A percentile compares a stretch with the other conserved stretches of the same genome.
These are phyloP conservation scores for Brachionus asplanchnoidis DNA, from an alignment of 1,140 invertebrate genomes.

Conservation along the genomic window DNA sequence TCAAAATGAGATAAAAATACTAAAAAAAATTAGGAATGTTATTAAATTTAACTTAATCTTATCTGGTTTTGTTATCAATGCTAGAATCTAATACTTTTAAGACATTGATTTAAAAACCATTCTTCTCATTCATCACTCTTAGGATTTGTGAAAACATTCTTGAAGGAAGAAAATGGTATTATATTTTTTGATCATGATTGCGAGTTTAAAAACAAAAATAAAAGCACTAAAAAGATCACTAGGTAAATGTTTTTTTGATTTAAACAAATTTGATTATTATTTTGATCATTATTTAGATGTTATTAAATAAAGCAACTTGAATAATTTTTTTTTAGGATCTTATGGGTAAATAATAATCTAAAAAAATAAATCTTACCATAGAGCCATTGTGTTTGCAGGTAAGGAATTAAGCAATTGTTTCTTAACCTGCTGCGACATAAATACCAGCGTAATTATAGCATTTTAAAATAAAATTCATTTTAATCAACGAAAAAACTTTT, in stretches of 20 bases:
- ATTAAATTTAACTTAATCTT: not conserved
- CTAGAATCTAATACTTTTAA: not conserved
- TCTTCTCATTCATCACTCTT: not conserved
- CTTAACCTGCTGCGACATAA: not conserved
- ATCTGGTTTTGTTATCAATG: not conserved
- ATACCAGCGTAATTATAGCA: not conserved
- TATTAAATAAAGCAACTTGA: not conserved
- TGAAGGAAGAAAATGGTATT: not conserved
- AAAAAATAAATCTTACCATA: not conserved
- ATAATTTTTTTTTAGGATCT: not conserved
- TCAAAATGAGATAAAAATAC: not conserved
- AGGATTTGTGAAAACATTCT: not conserved
- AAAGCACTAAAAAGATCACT: not conserved
- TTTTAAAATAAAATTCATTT: not conserved
- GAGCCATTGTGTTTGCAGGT: not conserved
- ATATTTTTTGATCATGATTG: not conserved
- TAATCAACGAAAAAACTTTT: not conserved
- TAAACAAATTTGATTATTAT: not conserved
- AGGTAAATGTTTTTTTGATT: not conserved
- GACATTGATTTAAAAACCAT: not conserved
- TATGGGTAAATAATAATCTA: not conserved
- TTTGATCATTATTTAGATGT: not conserved
- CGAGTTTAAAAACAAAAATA: not conserved
- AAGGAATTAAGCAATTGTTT: not conserved
- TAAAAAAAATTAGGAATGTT: not conserved